Conservation (phyloP, 2,113 vertebrate species). For the Thunnus thynnus region DNA sequence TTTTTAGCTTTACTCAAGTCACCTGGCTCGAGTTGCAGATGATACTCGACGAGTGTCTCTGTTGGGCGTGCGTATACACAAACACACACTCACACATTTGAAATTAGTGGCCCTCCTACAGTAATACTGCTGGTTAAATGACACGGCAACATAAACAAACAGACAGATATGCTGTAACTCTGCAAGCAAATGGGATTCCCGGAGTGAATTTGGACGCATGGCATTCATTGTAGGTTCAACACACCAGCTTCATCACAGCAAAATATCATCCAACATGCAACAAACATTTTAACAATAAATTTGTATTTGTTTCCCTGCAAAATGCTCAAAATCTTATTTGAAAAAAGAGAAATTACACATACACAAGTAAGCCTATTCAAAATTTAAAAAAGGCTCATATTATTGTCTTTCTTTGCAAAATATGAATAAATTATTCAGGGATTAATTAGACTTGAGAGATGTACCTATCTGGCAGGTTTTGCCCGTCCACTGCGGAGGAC, state of each 20-base stretch:
- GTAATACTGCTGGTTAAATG: conserved; percentile 45
- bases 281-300: not conserved
- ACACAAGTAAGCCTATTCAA: no score
- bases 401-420: no score
- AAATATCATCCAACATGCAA: conserved; percentile 40
- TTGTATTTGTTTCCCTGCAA: not conserved
- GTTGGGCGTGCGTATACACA: conserved; percentile 37
- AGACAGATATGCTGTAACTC: conserved; percentile 39
- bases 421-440: not conserved
- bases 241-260: not conserved
- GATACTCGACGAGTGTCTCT: conserved; percentile 57
- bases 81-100: conserved; percentile 24
- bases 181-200: conserved; percentile 43
- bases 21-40: conserved; percentile 79
- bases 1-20: conserved; percentile 85
- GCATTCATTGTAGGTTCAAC: conserved; percentile 11
- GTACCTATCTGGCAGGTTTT: conserved; percentile 95
- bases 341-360: no score
- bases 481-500: conserved; percentile 93
- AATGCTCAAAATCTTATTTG: not conserved
- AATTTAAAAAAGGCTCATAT: no score
- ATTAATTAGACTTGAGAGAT: conserved; percentile 9
- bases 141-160: conserved; percentile 60
- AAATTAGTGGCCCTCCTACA: conserved; percentile 50
- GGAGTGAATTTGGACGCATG: conserved; percentile 9